phyloP scores from a whole-genome alignment of 2,797 vertebrate species.

The Spinus pinus region DNA sequence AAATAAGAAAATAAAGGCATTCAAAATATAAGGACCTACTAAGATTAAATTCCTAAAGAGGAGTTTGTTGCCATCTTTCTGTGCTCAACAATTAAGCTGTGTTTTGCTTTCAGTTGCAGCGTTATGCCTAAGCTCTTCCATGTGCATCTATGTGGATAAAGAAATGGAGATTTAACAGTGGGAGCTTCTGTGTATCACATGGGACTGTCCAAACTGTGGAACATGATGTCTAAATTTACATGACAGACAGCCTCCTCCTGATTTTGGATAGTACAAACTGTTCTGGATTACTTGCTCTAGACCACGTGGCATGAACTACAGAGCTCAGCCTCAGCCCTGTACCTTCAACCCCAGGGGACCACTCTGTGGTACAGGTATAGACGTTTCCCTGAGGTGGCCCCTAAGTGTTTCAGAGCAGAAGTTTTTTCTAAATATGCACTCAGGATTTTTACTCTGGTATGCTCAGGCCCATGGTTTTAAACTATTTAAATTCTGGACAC shows the following conservation, averaged over 20 bases:
- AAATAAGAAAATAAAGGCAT: not conserved
- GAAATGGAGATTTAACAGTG: not conserved
- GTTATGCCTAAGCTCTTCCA: not conserved
- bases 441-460: not conserved
- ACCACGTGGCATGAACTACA: not conserved
- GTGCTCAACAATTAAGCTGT: not conserved
- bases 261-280: not conserved
- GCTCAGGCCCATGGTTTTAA: not conserved
- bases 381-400: not conserved
- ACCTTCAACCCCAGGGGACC: not conserved
- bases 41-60: not conserved
- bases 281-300: not conserved
- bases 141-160: not conserved
- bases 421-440: not conserved
- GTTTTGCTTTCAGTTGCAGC: not conserved
- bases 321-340: not conserved
- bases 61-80: not conserved
- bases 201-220: not conserved
- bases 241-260: not conserved
- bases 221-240: not conserved
- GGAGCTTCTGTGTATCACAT: not conserved
- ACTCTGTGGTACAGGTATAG: not conserved
- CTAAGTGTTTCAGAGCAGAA: not conserved
- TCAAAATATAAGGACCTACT: not conserved
- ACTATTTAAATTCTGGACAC: not conserved